These are phyloP conservation scores for Diabrotica undecimpunctata DNA, from an alignment of 1,140 invertebrate species.

Conservation along the genomic window DNA sequence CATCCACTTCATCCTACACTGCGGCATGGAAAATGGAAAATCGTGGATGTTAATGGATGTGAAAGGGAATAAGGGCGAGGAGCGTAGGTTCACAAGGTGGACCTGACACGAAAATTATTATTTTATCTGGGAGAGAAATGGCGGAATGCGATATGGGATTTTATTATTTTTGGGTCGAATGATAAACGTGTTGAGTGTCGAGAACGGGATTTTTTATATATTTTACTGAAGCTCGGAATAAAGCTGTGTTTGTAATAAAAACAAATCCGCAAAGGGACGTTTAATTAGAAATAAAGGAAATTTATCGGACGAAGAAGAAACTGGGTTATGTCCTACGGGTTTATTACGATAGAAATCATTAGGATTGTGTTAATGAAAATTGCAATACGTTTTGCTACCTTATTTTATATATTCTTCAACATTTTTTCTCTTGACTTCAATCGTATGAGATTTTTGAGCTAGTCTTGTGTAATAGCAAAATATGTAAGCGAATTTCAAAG, in stretches of 20 bases:
- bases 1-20: neutral
- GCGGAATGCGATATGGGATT: neutral
- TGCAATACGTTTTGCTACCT: too few species aligned
- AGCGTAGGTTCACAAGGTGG: neutral
- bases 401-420: too few species aligned
- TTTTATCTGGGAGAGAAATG: neutral
- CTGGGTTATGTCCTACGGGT: too few species aligned
- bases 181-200: neutral
- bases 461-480: too few species aligned
- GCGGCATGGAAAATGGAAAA: neutral
- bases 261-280: neutral
- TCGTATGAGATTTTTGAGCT: too few species aligned
- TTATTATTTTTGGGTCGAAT: neutral
- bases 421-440: too few species aligned
- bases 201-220: neutral
- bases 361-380: too few species aligned
- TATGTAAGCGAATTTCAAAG: too few species aligned
- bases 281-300: neutral
- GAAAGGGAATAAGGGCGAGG: neutral
- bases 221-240: neutral
- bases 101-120: constrained; percentile 2
- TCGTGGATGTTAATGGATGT: neutral
- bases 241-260: neutral
- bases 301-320: too few species aligned
- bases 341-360: too few species aligned